These are phyloP conservation scores for Megaptera novaeangliae DNA, from an alignment of 2,113 vertebrate genomes.

Conservation along the genomic window DNA sequence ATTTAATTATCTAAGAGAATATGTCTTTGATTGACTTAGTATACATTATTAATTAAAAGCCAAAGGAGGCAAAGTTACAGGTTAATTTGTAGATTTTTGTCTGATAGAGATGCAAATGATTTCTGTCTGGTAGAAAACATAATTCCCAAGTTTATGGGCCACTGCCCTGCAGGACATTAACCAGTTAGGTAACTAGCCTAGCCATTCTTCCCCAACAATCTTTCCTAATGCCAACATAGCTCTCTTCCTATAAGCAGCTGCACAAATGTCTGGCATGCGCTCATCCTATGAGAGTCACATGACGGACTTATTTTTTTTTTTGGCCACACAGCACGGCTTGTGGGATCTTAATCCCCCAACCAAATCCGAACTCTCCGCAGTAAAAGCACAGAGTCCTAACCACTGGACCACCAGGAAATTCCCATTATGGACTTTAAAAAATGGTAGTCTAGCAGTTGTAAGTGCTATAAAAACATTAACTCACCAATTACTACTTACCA, in stretches of 20 bases:
- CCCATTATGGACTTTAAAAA: neutral
- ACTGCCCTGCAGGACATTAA: neutral
- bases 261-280: neutral
- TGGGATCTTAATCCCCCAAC: no score
- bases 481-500: neutral
- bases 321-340: no score
- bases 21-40: neutral
- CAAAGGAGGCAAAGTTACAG: neutral
- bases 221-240: neutral
- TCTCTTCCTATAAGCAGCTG: neutral
- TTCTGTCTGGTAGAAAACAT: neutral
- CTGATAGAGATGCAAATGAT: neutral
- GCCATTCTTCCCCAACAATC: neutral
- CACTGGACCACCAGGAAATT: no score
- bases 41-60: neutral
- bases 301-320: neutral
- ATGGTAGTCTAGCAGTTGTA: neutral
- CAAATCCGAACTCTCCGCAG: no score
- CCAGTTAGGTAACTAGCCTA: neutral
- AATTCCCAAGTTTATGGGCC: neutral
- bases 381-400: no score
- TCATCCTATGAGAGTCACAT: neutral
- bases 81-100: neutral
- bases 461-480: neutral
- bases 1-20: neutral